These are phyloP conservation scores for Patiria pectinifera DNA, from an alignment of 53 echinoderm and acorn worm species.

Conservation along the genomic window DNA sequence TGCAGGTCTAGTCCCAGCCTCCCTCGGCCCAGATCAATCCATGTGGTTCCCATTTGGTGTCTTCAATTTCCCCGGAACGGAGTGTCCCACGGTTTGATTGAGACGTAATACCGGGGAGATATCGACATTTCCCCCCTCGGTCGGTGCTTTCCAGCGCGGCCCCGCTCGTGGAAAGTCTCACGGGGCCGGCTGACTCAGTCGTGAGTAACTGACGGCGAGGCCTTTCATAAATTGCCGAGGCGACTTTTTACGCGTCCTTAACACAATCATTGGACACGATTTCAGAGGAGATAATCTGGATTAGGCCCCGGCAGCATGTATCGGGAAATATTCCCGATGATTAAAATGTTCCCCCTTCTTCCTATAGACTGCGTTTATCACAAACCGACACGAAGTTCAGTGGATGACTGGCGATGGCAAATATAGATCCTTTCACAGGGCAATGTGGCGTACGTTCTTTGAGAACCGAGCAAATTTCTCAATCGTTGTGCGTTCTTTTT, in stretches of 20 bases:
- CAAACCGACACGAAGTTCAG: not conserved
- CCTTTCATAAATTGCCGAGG: not conserved
- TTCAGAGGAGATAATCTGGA: conserved; percentile 4
- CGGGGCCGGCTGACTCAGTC: conserved; percentile 7
- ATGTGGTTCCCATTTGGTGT: conserved; percentile 36
- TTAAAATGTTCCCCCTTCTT: not conserved
- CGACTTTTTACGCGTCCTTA: not conserved
- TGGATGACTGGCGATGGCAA: not conserved
- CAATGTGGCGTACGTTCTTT: too few species aligned
- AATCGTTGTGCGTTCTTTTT: too few species aligned
- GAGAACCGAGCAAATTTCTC: too few species aligned
- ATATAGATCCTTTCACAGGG: too few species aligned
- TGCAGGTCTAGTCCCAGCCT: not conserved
- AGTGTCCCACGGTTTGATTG: conserved; percentile 24
- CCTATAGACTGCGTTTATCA: not conserved
- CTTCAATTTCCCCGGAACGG: conserved; percentile 37
- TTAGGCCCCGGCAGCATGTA: not conserved
- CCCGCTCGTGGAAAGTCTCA: not conserved
- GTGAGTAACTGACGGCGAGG: not conserved
- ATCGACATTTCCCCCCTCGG: not conserved
- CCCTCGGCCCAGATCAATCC: not conserved
- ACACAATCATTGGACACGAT: not conserved
- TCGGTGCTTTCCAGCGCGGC: not conserved
- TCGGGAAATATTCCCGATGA: not conserved
- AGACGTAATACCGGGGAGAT: conserved; percentile 41